Evolutionary conservation across 1,140 invertebrate genomes (phyloP).

Genomic region (Ceratina calcarata): DNA sequence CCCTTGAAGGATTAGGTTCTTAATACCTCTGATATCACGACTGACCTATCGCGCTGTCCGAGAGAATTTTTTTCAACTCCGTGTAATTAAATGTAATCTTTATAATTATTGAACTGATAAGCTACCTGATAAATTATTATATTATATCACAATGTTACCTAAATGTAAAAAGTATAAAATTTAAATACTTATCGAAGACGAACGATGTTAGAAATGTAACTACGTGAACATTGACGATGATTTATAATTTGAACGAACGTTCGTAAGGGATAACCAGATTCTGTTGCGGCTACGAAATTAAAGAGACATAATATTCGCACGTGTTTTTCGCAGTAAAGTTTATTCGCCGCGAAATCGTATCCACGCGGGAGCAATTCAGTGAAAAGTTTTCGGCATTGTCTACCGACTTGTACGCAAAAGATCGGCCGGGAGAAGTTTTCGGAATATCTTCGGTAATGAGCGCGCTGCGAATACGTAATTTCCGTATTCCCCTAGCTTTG

Average conservation of each 20-base stretch:
- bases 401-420: slow-evolving; percentile 9
- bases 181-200: too few relatives aligned
- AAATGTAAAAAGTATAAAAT: too few relatives aligned
- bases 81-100: too few relatives aligned
- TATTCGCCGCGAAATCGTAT: slow-evolving; percentile 34
- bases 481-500: slow-evolving; percentile 37
- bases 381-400: slow-evolving; percentile 34
- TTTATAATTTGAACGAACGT: too few relatives aligned
- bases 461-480: slow-evolving; percentile 55
- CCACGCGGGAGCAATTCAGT: slow-evolving; percentile 8
- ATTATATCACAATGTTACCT: too few relatives aligned
- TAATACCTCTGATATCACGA: slow-evolving; percentile 8
- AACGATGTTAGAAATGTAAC: too few relatives aligned
- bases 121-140: too few relatives aligned
- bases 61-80: background rate
- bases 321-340: background rate
- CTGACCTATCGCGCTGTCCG: background rate
- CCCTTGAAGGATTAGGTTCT: slow-evolving; percentile 5
- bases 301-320: background rate
- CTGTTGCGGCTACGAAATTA: background rate
- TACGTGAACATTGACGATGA: too few relatives aligned
- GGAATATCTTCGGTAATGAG: slow-evolving; percentile 52
- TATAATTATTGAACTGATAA: too few relatives aligned
- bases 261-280: too few relatives aligned
- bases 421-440: slow-evolving; percentile 30